These are phyloP conservation scores for Limenitis camilla DNA, from an alignment of 2,888 invertebrate genomes.

Conservation along the genomic window DNA sequence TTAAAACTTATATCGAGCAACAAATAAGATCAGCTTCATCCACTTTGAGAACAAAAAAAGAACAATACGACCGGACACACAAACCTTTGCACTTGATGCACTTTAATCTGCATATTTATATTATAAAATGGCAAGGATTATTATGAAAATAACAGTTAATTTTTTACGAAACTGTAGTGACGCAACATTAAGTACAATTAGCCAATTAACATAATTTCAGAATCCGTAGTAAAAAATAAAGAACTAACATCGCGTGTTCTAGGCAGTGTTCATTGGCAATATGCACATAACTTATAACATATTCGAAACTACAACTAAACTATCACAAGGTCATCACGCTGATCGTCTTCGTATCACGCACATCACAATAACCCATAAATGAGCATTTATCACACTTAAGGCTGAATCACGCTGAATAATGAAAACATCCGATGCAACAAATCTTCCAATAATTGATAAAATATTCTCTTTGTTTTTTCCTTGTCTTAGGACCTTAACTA, in stretches of 20 bases:
- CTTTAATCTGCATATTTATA: too few species aligned
- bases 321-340: conserved; percentile 64
- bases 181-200: conserved; percentile 53
- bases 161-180: neutral
- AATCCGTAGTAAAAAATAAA: conserved; percentile 34
- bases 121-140: too few species aligned
- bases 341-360: conserved; percentile 26
- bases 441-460: neutral
- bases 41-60: neutral
- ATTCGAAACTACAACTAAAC: conserved; percentile 36
- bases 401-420: conserved; percentile 5
- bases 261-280: conserved; percentile 50
- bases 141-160: neutral
- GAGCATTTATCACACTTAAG: conserved; percentile 24
- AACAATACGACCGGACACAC: neutral
- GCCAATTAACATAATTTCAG: conserved; percentile 56
- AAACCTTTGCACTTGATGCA: too few species aligned
- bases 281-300: conserved; percentile 38
- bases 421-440: conserved; percentile 8
- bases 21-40: too few species aligned
- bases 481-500: neutral
- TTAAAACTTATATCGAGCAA: too few species aligned
- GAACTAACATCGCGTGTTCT: conserved; percentile 65
- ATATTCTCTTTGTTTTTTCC: neutral
- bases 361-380: conserved; percentile 21